These are phyloP conservation scores for Ametastegia equiseti DNA, from an alignment of 2,888 invertebrate genomes.

Conservation along the genomic window DNA sequence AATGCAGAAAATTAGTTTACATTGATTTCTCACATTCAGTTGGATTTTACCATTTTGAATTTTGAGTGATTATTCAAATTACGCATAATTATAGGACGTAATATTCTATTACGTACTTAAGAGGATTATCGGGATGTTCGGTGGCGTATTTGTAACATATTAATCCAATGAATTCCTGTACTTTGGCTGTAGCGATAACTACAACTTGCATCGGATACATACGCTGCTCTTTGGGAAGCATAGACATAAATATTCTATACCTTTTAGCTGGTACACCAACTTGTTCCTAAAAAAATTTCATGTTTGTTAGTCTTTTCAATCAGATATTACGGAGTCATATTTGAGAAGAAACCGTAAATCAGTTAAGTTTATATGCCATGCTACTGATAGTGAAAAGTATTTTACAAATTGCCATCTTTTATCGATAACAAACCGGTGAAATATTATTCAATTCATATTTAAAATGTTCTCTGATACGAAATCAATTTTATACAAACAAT, in stretches of 20 bases:
- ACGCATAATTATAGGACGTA: background rate
- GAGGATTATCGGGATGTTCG: conserved; percentile 73
- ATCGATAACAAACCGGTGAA: too few relatives aligned
- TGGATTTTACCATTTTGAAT: background rate
- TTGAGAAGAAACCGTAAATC: too few relatives aligned
- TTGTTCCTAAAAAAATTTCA: conserved; percentile 78
- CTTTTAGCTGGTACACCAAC: conserved; percentile 88
- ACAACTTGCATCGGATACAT: conserved; percentile 90
- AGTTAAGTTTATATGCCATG: too few relatives aligned
- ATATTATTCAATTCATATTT: too few relatives aligned
- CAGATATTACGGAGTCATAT: too few relatives aligned
- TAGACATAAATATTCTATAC: conserved; percentile 93
- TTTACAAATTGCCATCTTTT: too few relatives aligned
- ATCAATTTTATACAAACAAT: too few relatives aligned
- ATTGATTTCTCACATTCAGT: too few relatives aligned
- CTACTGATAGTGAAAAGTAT: too few relatives aligned
- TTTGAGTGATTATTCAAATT: background rate
- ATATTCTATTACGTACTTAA: conserved; percentile 69
- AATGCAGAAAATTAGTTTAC: background rate
- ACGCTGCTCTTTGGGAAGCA: conserved; percentile 88
- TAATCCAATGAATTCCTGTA: conserved; percentile 94
- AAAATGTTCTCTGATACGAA: too few relatives aligned
- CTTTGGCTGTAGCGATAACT: conserved; percentile 90
- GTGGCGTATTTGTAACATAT: conserved; percentile 88
- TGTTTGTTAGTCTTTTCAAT: conserved; percentile 34